Conservation (phyloP, 2,113 vertebrate genomes). For the Perccottus glenii region DNA sequence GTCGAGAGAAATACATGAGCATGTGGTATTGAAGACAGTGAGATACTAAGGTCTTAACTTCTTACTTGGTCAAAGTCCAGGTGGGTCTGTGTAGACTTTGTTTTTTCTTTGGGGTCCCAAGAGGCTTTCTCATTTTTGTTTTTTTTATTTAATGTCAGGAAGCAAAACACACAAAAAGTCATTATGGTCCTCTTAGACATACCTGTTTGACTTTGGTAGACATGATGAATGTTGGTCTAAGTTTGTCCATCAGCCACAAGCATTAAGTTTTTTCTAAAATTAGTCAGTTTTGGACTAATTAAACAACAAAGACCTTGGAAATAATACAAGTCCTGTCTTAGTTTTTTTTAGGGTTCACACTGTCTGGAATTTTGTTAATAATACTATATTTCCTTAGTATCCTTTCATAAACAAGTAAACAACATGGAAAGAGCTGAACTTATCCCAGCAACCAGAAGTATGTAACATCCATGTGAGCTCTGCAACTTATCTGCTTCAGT, state of each 20-base stretch:
- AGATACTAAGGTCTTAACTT: background rate
- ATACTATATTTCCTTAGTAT: background rate
- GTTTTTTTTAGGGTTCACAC: background rate
- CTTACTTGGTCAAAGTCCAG: background rate
- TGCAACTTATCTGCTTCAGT: slow-evolving; percentile 28
- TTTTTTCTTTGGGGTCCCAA: too few species aligned
- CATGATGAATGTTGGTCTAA: background rate
- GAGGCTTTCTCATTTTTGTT: background rate
- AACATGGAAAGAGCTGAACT: slow-evolving; percentile 1
- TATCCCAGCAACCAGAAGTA: slow-evolving; percentile 42
- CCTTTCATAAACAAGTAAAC: background rate
- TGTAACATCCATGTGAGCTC: slow-evolving; percentile 9
- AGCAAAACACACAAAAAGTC: background rate
- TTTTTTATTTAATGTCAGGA: background rate
- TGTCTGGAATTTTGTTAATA: background rate
- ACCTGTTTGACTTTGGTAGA: background rate
- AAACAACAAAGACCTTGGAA: background rate
- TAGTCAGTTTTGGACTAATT: background rate
- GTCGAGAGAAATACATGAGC: background rate
- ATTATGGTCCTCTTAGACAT: background rate
- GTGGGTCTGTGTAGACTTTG: background rate
- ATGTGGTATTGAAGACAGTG: background rate
- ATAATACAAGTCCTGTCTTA: slow-evolving; percentile 1
- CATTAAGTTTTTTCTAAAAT: too few species aligned
- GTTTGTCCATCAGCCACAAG: background rate